These are phyloP conservation scores for Acrobasis repandana DNA, from an alignment of 2,888 invertebrate species.

Conservation along the genomic window DNA sequence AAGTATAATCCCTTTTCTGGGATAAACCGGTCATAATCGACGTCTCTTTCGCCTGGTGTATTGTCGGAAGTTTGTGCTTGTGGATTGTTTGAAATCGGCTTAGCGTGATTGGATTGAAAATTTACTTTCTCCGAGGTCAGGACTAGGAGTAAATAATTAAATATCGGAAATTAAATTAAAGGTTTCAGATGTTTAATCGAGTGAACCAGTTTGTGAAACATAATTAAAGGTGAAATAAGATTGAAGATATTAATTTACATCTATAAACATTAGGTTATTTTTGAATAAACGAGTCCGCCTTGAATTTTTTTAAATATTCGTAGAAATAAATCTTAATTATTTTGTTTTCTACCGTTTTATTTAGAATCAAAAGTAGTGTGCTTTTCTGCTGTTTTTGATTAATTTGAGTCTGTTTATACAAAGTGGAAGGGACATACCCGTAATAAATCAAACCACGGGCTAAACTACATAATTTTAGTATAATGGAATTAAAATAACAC, in stretches of 20 bases:
- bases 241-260: not conserved
- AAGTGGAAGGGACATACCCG: too few relatives aligned
- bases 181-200: constrained; percentile 9
- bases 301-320: too few relatives aligned
- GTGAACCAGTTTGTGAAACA: not conserved
- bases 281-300: too few relatives aligned
- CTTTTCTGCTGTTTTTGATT: too few relatives aligned
- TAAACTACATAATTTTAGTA: too few relatives aligned
- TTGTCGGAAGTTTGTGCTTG: constrained; percentile 34
- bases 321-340: too few relatives aligned
- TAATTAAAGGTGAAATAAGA: not conserved
- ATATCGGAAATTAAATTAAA: constrained; percentile 13
- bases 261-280: not conserved
- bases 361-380: too few relatives aligned
- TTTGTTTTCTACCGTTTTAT: too few relatives aligned
- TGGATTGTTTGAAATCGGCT: constrained; percentile 33
- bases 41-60: constrained; percentile 35
- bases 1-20: constrained; percentile 37
- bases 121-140: constrained; percentile 17
- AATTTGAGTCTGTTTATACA: too few relatives aligned
- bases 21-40: constrained; percentile 34
- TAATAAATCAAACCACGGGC: too few relatives aligned
- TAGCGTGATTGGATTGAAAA: constrained; percentile 35
- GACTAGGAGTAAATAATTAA: constrained; percentile 16
- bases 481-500: too few relatives aligned